Evolutionary conservation across 2,113 vertebrate species (phyloP).

Genomic region (Caretta caretta): DNA sequence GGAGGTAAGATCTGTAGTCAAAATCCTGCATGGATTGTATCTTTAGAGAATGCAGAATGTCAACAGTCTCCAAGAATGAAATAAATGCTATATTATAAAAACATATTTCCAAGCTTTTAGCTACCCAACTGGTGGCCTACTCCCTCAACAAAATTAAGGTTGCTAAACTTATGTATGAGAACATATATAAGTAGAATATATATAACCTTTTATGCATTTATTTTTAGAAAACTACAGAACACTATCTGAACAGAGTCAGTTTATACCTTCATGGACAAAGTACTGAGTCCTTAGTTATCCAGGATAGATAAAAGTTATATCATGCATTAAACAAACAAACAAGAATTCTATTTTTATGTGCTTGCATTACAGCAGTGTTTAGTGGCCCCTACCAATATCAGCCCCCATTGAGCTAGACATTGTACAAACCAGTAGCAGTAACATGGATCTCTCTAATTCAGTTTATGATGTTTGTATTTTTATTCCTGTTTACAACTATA

Average conservation of each 20-base stretch:
- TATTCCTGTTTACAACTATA: background rate
- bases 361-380: background rate
- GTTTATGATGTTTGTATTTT: background rate
- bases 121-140: background rate
- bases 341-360: background rate
- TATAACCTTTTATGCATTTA: background rate
- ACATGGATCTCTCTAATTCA: background rate
- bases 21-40: background rate
- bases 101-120: background rate
- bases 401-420: background rate
- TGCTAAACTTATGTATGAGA: background rate
- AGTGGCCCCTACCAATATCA: background rate
- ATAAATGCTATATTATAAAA: background rate
- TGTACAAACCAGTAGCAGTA: background rate
- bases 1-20: background rate
- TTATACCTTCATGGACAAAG: background rate
- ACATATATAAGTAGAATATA: background rate
- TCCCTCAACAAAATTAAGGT: background rate
- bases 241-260: background rate
- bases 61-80: background rate
- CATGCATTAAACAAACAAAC: background rate
- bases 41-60: background rate
- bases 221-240: background rate
- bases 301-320: background rate
- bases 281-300: background rate